Conservation (phyloP, 2,888 invertebrate species). For the Arrhopalites spinosus region DNA sequence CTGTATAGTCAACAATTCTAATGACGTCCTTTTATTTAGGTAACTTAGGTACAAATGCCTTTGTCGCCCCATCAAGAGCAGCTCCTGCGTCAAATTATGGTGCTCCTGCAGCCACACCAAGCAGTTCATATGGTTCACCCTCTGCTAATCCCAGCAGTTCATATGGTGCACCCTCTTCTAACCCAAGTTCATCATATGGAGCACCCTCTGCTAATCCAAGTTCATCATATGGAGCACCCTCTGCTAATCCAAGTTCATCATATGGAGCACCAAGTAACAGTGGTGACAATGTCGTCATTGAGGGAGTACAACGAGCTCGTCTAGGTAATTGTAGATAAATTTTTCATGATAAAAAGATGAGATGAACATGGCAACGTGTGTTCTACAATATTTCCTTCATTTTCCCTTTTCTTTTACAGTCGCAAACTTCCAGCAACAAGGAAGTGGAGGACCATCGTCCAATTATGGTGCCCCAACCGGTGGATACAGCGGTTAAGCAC, state of each 20-base stretch:
- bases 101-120: slow-evolving; percentile 22
- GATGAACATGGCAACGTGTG: too few relatives aligned
- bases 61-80: not conserved
- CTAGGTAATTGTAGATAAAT: too few relatives aligned
- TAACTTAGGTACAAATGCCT: slow-evolving; percentile 15
- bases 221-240: slow-evolving; percentile 33
- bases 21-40: too few relatives aligned
- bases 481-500: slow-evolving; percentile 32
- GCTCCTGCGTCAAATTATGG: not conserved
- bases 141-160: too few relatives aligned
- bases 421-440: slow-evolving; percentile 42
- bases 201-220: slow-evolving; percentile 31
- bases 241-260: slow-evolving; percentile 5
- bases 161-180: slow-evolving; percentile 33
- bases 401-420: too few relatives aligned
- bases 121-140: slow-evolving; percentile 13
- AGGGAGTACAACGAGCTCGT: slow-evolving; percentile 43
- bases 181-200: slow-evolving; percentile 20
- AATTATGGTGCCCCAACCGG: slow-evolving; percentile 37
- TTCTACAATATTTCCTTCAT: too few relatives aligned
- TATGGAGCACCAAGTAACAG: slow-evolving; percentile 27
- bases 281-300: slow-evolving; percentile 41
- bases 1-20: too few relatives aligned
- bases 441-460: slow-evolving; percentile 21
- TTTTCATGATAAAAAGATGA: too few relatives aligned